Conservation (phyloP, 1,140 invertebrate species). For the Paracyclopina nana region DNA sequence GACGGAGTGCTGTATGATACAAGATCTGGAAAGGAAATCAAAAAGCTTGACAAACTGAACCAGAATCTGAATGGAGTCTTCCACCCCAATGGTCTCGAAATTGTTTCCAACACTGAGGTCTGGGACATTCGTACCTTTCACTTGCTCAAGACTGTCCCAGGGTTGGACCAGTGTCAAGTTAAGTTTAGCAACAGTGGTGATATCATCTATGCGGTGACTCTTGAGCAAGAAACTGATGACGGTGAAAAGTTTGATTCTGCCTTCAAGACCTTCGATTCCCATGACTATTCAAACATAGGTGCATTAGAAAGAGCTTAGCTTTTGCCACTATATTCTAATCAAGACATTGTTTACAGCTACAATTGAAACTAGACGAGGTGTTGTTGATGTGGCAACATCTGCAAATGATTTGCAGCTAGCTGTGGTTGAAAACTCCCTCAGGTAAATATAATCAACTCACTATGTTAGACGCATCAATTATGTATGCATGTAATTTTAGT, state of each 20-base stretch:
- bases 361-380: slow-evolving; percentile 20
- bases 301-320: slow-evolving; percentile 14
- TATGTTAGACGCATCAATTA: slow-evolving; percentile 31
- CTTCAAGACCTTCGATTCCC: slow-evolving; percentile 80
- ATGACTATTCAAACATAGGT: slow-evolving; percentile 82
- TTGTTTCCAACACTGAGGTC: slow-evolving; percentile 43
- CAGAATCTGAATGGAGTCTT: slow-evolving; percentile 84
- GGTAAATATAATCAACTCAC: not conserved
- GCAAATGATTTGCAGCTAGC: slow-evolving; percentile 55
- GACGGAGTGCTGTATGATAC: slow-evolving; percentile 95
- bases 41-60: slow-evolving; percentile 96
- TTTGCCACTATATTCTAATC: slow-evolving; percentile 38
- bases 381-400: slow-evolving; percentile 42
- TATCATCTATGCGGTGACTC: slow-evolving; percentile 36
- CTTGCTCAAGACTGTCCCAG: slow-evolving; percentile 73
- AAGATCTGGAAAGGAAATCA: slow-evolving; percentile 48
- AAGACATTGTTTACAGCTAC: slow-evolving; percentile 28
- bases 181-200: slow-evolving; percentile 44
- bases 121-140: slow-evolving; percentile 93
- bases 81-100: slow-evolving; percentile 87
- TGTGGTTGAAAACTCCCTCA: slow-evolving; percentile 44
- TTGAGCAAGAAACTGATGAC: slow-evolving; percentile 36
- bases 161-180: slow-evolving; percentile 56
- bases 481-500: slow-evolving; percentile 43
- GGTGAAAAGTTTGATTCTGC: slow-evolving; percentile 56